Conservation (phyloP, 2,797 vertebrate genomes). For the Diglossa cyanea region DNA sequence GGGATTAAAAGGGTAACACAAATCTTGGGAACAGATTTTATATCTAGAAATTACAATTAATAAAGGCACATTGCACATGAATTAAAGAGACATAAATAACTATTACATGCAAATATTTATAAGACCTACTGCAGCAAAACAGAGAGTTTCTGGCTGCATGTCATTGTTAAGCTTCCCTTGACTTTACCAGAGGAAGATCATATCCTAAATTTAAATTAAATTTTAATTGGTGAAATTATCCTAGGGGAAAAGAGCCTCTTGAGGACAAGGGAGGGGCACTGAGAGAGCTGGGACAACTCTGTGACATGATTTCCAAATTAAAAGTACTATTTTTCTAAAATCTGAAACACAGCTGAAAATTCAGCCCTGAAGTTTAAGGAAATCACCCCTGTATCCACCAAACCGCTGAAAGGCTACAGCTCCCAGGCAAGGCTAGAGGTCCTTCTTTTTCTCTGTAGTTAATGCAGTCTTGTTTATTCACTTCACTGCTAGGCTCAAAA, state of each 20-base stretch:
- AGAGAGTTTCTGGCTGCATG: background rate
- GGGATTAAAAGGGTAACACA: background rate
- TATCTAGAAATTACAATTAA: background rate
- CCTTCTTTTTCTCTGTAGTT: background rate
- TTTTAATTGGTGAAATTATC: background rate
- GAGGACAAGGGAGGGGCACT: background rate
- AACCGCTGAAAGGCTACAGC: background rate
- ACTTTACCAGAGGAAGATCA: background rate
- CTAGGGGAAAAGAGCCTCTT: background rate
- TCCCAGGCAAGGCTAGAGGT: background rate
- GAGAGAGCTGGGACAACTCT: background rate
- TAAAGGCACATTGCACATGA: background rate
- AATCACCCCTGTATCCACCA: background rate
- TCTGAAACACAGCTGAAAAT: background rate
- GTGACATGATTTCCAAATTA: background rate
- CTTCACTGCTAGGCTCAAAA: background rate
- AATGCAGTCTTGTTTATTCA: background rate
- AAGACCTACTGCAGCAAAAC: background rate
- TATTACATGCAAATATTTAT: background rate
- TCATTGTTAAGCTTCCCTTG: background rate
- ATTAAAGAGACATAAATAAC: background rate
- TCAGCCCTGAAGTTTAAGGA: background rate
- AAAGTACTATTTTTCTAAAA: background rate
- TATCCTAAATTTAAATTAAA: background rate
- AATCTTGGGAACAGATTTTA: background rate